Percentiles rank a stretch among this genome's conserved stretches.
These are phyloP conservation scores for Formicarius rufipectus DNA, from an alignment of 2,113 vertebrate species.

Conservation along the genomic window DNA sequence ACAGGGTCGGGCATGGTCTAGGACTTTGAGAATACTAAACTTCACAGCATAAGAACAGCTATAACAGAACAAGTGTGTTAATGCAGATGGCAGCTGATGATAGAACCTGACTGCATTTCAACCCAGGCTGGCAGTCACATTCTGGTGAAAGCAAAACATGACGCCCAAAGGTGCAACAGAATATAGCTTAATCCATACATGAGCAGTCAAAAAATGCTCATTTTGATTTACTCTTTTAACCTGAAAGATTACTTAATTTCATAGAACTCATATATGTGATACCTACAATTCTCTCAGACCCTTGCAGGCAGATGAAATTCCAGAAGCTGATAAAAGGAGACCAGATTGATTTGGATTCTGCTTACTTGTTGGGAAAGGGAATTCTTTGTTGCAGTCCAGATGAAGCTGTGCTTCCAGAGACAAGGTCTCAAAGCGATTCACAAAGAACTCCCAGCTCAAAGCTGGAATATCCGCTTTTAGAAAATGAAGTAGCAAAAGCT, in stretches of 20 bases:
- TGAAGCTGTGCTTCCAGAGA: conserved; percentile 98
- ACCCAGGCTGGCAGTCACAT: neutral
- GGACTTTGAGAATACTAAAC: neutral
- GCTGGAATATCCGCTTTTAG: conserved; percentile 95
- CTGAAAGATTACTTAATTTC: neutral
- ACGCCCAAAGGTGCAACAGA: neutral
- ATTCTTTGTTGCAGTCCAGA: conserved; percentile 99
- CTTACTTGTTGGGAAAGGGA: conserved; percentile 98
- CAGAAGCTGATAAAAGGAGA: neutral
- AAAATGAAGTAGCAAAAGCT: conserved; percentile 94
- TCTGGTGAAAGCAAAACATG: neutral
- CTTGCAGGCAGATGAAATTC: neutral
- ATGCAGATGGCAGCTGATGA: neutral
- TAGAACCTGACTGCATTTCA: neutral
- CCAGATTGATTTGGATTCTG: conserved; percentile 9
- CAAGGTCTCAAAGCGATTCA: conserved; percentile 98
- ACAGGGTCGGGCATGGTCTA: neutral
- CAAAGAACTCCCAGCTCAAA: conserved; percentile 98
- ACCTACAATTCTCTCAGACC: neutral
- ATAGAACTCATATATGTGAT: neutral
- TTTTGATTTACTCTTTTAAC: neutral
- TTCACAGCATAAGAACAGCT: neutral
- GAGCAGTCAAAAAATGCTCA: neutral
- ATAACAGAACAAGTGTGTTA: neutral
- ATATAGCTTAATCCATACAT: neutral